phyloP scores from a whole-genome alignment of 2,113 vertebrate genomes.

The Cyanocitta stelleri region DNA sequence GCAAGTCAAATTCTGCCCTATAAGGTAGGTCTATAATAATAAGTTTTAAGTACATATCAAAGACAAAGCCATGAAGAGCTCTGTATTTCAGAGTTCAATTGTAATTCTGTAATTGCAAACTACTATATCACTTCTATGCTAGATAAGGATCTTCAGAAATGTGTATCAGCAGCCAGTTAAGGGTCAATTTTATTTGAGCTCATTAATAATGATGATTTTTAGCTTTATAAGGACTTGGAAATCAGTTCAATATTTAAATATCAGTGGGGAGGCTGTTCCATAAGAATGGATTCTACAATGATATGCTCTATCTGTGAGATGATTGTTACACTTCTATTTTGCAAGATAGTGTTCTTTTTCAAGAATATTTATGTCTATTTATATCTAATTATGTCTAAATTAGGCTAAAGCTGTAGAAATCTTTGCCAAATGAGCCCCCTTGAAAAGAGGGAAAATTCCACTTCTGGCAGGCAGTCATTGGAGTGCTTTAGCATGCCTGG shows the following conservation, averaged over 20 bases:
- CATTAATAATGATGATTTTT: not conserved
- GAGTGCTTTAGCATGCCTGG: not conserved
- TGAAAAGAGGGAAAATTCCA: not conserved
- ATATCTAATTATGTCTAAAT: not conserved
- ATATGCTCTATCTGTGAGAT: not conserved
- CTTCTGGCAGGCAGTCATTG: not conserved
- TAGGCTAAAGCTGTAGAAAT: not conserved
- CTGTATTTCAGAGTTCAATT: not conserved
- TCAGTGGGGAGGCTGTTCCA: not conserved
- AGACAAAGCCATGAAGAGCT: not conserved
- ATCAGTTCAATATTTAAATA: not conserved
- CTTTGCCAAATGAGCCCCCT: not conserved
- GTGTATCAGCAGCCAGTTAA: not conserved
- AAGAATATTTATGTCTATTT: not conserved
- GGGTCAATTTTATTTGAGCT: not conserved
- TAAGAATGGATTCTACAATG: not conserved
- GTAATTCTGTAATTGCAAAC: not conserved
- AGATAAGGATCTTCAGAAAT: not conserved
- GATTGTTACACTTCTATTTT: not conserved
- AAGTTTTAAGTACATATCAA: not conserved
- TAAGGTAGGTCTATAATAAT: not conserved
- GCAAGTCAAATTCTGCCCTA: not conserved
- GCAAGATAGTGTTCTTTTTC: not conserved
- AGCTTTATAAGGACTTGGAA: not conserved
- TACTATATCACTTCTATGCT: not conserved